These are phyloP conservation scores for Rafetus swinhoei DNA, from an alignment of 2,113 vertebrate genomes.

Conservation along the genomic window DNA sequence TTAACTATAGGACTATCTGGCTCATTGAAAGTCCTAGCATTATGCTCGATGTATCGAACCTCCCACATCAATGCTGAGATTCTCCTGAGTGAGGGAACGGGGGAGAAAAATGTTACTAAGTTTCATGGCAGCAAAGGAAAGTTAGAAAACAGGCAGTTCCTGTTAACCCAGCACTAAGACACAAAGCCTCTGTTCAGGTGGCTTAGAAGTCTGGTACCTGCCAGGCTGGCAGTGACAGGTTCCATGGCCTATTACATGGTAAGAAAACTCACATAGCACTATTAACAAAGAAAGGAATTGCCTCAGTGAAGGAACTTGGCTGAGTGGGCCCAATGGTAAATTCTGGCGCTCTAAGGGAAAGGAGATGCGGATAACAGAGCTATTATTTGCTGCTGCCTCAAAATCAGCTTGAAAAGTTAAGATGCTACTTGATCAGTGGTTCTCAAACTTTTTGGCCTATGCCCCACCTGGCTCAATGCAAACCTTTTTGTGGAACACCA, in stretches of 20 bases:
- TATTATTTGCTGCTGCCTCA: neutral
- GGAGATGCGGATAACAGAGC: neutral
- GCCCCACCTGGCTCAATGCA: no score
- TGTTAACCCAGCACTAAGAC: neutral
- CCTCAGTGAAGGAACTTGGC: neutral
- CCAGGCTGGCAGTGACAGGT: neutral
- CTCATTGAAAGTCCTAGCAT: slow-evolving; percentile 97
- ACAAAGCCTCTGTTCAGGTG: neutral
- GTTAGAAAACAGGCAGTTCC: accelerated
- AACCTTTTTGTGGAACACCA: no score
- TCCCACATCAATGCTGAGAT: slow-evolving; percentile 99
- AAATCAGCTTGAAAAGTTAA: neutral
- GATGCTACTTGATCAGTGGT: neutral
- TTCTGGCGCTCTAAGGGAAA: neutral
- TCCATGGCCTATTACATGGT: neutral
- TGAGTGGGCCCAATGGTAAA: neutral
- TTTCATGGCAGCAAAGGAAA: neutral
- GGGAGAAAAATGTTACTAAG: neutral
- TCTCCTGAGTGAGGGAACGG: slow-evolving; percentile 78
- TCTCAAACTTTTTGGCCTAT: no score
- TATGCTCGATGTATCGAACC: slow-evolving; percentile 97
- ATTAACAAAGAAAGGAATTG: neutral
- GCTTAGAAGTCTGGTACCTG: accelerated
- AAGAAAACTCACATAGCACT: neutral
- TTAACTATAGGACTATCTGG: slow-evolving; percentile 96